These are phyloP conservation scores for Hyposmocoma kahamanoa DNA, from an alignment of 1,140 invertebrate species.

Conservation along the genomic window DNA sequence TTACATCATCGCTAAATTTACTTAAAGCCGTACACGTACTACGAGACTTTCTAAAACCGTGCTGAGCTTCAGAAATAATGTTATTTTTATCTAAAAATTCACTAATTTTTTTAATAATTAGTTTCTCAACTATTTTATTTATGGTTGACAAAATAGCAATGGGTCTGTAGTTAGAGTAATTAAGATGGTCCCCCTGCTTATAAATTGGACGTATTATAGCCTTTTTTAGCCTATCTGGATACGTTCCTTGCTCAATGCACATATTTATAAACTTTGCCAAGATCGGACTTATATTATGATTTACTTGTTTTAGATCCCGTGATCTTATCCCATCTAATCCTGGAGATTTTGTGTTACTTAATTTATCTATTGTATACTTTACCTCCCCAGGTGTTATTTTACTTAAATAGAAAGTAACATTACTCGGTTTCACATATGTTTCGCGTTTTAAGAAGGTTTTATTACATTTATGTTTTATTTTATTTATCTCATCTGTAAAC, in stretches of 20 bases:
- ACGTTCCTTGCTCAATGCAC: neutral
- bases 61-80: neutral
- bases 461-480: conserved; percentile 5
- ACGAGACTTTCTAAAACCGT: neutral
- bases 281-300: neutral
- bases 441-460: neutral
- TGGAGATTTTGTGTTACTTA: neutral
- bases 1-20: neutral
- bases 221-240: conserved; percentile 2
- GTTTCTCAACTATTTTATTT: conserved; percentile 3
- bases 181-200: conserved; percentile 2
- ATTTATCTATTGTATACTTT: neutral
- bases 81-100: neutral
- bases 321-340: neutral
- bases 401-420: conserved; percentile 2
- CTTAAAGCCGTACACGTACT: neutral
- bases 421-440: neutral
- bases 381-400: neutral
- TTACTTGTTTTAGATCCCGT: conserved; percentile 2
- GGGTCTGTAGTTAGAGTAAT: conserved; percentile 1
- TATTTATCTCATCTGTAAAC: conserved; percentile 6
- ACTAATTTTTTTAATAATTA: neutral
- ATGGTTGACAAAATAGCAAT: neutral
- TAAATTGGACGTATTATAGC: conserved; percentile 7
- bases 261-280: conserved; percentile 1